phyloP scores from a whole-genome alignment of 2,888 invertebrate species.

The Synanthedon tipuliformis region DNA sequence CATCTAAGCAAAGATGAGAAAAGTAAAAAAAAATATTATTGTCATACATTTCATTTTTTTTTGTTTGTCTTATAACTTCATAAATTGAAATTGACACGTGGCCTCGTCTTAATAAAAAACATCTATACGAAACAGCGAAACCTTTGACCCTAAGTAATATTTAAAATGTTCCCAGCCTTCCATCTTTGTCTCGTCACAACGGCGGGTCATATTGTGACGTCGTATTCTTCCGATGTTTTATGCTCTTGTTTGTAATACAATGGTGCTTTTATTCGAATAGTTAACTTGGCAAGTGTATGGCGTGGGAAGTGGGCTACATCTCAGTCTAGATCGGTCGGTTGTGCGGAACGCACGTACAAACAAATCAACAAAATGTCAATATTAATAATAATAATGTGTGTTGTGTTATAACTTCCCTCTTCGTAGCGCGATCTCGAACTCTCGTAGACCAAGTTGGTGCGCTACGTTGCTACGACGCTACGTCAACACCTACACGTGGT shows the following conservation, averaged over 20 bases:
- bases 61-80: too few relatives aligned
- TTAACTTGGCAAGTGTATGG: constrained; percentile 38
- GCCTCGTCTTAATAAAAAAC: too few relatives aligned
- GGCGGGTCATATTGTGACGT: background rate
- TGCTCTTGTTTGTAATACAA: constrained; percentile 40
- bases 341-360: constrained; percentile 43
- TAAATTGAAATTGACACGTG: too few relatives aligned
- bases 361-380: background rate
- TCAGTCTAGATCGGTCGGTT: constrained; percentile 53
- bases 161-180: background rate
- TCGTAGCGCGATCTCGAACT: background rate
- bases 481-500: background rate
- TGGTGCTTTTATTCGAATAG: constrained; percentile 39
- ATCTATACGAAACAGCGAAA: background rate
- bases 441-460: background rate
- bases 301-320: constrained; percentile 34
- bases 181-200: background rate
- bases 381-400: background rate
- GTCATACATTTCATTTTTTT: too few relatives aligned
- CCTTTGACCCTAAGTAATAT: background rate
- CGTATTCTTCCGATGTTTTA: constrained; percentile 16
- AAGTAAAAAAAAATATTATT: too few relatives aligned
- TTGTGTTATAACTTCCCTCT: background rate
- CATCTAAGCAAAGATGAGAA: too few relatives aligned
- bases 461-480: background rate